Evolutionary conservation across 2,113 vertebrate genomes (phyloP).

Genomic region (Cyrtonyx montezumae): DNA sequence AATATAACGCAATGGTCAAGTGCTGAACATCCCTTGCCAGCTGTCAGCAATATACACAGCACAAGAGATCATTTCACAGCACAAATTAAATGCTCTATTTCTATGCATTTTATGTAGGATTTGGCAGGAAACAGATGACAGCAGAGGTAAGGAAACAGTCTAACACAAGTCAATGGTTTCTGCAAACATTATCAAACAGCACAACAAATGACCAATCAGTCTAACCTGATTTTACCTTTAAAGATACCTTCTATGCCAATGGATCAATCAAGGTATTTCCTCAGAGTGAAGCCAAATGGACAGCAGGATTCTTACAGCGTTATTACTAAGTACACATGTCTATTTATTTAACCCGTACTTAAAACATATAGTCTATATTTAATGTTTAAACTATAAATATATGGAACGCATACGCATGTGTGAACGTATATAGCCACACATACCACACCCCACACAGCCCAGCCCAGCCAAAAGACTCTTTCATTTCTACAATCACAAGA

Average conservation of each 20-base stretch:
- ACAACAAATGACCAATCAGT: accelerated
- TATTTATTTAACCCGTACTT: background rate
- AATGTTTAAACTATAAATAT: background rate
- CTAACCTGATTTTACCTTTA: background rate
- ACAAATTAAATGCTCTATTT: background rate
- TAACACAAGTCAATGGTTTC: background rate
- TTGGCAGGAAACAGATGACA: background rate
- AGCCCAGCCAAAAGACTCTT: background rate
- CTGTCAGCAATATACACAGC: background rate
- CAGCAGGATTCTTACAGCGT: background rate
- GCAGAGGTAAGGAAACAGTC: background rate
- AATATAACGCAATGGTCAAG: background rate
- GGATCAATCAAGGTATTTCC: background rate
- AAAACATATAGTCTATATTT: background rate
- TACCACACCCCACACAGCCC: background rate
- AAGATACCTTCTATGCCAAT: background rate
- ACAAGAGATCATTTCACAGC: background rate
- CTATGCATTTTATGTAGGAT: background rate
- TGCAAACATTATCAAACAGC: background rate
- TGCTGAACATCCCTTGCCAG: accelerated
- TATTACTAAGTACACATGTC: background rate
- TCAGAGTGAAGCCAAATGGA: background rate
- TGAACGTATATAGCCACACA: background rate
- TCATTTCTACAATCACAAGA: constrained; percentile 14
- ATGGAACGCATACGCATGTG: background rate